Evolutionary conservation across 1,140 invertebrate genomes (phyloP).

Genomic region (Drosophila elegans): DNA sequence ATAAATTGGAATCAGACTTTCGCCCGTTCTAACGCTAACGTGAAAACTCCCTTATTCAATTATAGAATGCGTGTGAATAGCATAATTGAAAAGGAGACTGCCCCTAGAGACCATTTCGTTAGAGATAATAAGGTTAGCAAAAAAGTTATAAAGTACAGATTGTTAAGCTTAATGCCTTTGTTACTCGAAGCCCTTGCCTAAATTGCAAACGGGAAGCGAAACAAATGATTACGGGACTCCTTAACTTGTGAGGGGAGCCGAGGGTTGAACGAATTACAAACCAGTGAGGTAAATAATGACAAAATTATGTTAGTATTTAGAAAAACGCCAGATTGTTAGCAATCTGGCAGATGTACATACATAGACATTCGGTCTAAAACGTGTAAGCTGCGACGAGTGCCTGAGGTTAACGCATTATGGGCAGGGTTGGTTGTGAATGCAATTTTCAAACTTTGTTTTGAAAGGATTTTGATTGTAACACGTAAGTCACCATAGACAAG

Average conservation of each 20-base stretch:
- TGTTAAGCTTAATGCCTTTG: constrained; percentile 69
- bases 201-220: constrained; percentile 48
- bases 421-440: constrained; percentile 43
- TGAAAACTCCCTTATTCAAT: constrained; percentile 67
- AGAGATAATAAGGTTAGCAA: constrained; percentile 80
- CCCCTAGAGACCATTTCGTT: constrained; percentile 77
- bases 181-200: constrained; percentile 35
- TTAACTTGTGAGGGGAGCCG: constrained; percentile 30
- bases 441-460: neutral
- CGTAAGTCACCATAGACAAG: no score
- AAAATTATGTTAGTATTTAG: constrained; percentile 81
- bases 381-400: constrained; percentile 40
- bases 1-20: constrained; percentile 17
- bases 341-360: constrained; percentile 79
- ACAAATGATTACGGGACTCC: constrained; percentile 66
- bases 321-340: constrained; percentile 75
- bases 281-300: constrained; percentile 81
- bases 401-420: constrained; percentile 26
- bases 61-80: constrained; percentile 77
- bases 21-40: neutral
- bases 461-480: no score
- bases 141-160: constrained; percentile 70
- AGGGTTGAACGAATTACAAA: constrained; percentile 80
- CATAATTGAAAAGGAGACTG: constrained; percentile 76
- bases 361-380: constrained; percentile 40